Evolutionary conservation across 1,140 invertebrate genomes (phyloP).

Genomic region (Lordiphosa clarofinis): DNA sequence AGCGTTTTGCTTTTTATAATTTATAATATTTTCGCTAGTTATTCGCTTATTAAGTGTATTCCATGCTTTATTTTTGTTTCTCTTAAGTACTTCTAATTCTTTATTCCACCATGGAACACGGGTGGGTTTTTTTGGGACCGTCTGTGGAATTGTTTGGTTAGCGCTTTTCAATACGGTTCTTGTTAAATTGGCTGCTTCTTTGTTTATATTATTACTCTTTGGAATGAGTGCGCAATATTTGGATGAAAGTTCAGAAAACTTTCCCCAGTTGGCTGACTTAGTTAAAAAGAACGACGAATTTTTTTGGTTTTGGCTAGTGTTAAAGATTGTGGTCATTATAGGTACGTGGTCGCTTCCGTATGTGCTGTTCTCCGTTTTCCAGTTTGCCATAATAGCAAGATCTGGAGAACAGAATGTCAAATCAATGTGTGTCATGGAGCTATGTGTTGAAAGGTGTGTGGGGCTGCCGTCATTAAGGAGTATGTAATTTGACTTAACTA

Average conservation of each 20-base stretch:
- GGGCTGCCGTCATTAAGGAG: constrained; percentile 1
- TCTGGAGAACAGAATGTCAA: background rate
- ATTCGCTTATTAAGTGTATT: constrained; percentile 7
- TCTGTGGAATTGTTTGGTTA: constrained; percentile 5
- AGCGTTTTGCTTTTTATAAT: too few relatives aligned
- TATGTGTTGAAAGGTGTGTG: background rate
- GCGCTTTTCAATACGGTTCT: constrained; percentile 7
- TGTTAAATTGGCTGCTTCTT: constrained; percentile 11
- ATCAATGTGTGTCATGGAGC: background rate
- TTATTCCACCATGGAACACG: constrained; percentile 20
- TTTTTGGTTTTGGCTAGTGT: too few relatives aligned
- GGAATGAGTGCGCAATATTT: too few relatives aligned
- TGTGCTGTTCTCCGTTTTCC: background rate
- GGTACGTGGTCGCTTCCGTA: too few relatives aligned
- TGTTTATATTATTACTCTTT: too few relatives aligned
- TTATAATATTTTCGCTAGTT: constrained; percentile 11
- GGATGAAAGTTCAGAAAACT: too few relatives aligned
- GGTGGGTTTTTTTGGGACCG: constrained; percentile 5
- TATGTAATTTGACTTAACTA: background rate
- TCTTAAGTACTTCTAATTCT: constrained; percentile 1
- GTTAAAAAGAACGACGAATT: too few relatives aligned
- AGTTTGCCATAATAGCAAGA: background rate
- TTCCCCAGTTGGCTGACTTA: too few relatives aligned
- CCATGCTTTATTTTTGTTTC: constrained; percentile 7
- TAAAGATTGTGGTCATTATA: too few relatives aligned